These are phyloP conservation scores for Philereme transversata DNA, from an alignment of 2,888 invertebrate species.

Conservation along the genomic window DNA sequence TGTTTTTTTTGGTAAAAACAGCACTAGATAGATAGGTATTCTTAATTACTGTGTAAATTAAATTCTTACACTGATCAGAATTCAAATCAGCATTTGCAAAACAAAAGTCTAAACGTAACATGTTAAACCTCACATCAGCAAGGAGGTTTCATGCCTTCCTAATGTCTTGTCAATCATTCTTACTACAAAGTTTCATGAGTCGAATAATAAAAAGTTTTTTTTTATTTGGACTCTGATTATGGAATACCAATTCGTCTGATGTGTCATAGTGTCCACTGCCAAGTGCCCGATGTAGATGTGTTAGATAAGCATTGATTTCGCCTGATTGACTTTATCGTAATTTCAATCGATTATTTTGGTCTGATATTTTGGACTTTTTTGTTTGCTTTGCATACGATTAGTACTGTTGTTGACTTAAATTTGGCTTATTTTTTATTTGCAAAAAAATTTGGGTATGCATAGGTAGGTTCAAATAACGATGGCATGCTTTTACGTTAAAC, in stretches of 20 bases:
- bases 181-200: constrained; percentile 45
- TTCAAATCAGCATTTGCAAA: constrained; percentile 59
- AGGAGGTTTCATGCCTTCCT: constrained; percentile 56
- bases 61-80: not conserved
- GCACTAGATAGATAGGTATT: too few relatives aligned
- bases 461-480: too few relatives aligned
- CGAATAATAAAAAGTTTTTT: constrained; percentile 66
- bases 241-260: constrained; percentile 66
- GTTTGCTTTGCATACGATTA: not conserved
- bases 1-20: too few relatives aligned
- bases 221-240: constrained; percentile 54
- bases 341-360: constrained; percentile 11
- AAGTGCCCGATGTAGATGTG: constrained; percentile 20
- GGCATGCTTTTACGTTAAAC: too few relatives aligned
- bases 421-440: too few relatives aligned
- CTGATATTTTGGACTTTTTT: too few relatives aligned
- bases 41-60: too few relatives aligned
- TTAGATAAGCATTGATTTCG: constrained; percentile 23
- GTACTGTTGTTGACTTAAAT: too few relatives aligned
- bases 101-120: constrained; percentile 58
- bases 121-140: constrained; percentile 48
- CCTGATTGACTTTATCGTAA: constrained; percentile 22
- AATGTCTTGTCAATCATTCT: constrained; percentile 79
- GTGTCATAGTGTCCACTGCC: constrained; percentile 53
- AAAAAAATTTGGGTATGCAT: too few relatives aligned